Evolutionary conservation across 2,113 vertebrate species (phyloP), one percentile per base, ranked within the genome.

Genomic region (Sturnus vulgaris): DNA sequence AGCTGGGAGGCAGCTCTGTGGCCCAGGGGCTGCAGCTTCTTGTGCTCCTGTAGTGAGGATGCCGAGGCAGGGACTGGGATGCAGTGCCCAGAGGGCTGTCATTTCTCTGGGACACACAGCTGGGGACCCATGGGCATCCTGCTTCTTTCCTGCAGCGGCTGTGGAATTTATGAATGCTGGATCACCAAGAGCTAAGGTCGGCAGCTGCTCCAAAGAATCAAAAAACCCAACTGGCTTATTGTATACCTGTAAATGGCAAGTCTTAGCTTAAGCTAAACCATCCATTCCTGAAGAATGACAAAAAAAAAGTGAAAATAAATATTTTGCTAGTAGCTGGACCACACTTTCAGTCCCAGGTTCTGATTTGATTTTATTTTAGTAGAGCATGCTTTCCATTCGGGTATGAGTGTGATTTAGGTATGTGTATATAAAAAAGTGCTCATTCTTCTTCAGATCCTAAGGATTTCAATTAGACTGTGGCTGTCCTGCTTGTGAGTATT

Each of bases 111-210:
- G n/a, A 33, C 22, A 17, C 52, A 35, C 21, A 3, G 0, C 8
- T 76, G 49, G 73, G 42, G 22, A 49, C 47, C 21, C 3, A 2
- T 2, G 2, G 87, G 42, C 8, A 7, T 84, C 70, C 57, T 93
- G 23, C 35, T 30, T 82, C 25, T 73, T 79, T 11, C 13, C 33
- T 64, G 49, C 1, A 1, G 42, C 0, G 1, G 20, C 22, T 0
- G 0, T 35, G 42, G 25, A 3, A 2, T 50, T 63, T 78, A 8
- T 52, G 59, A 55, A 35, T 60, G n/a, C 50, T 56, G 42, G 19
- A n/a, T 35, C 35, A 44, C 22, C 44, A 31, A 56, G 66, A 27
- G 27, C 35, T 66, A 12, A 16, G 25, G 44, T 66, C 0, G 1
- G 66, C 19, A 80, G 20, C 55, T 93, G 23, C 33, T 70, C 27